Base-by-base conservation (phyloP, 2,888 invertebrate species). In the Apodemia mormo region DNA sequence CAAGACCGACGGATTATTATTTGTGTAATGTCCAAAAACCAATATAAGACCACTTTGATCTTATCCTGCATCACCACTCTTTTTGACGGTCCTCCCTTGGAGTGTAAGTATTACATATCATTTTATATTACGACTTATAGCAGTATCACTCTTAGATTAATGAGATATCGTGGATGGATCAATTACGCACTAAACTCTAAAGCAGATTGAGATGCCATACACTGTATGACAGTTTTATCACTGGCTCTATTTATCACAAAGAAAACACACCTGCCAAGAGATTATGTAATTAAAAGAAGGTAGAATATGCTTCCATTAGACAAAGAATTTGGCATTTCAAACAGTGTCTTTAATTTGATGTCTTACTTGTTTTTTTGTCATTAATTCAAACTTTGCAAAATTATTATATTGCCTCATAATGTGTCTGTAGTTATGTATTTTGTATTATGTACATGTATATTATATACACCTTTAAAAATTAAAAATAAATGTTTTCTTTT, bases 101-200 rank as follows among this genome's bases (percentile, higher is more conserved):
- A 22, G 22, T 22, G 22, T 12, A 30, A 58, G 29, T 29, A 30
- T 58, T 58, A 30, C 56, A 58, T 30, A 58, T 58, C 29, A 56
- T 29, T 29, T 4, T 58, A 58, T 58, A 12, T 49, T 14, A 58
- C 29, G 33, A 58, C 58, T 58, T 58, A 75, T 80, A 82, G 76
- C 82, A 82, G 83, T 75, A 76, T 72, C 75, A 78, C 77, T 76
- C 76, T 77, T 76, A 79, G 56, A 49, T 72, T 77, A 78, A 77
- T 78, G 76, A 79, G 84, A 82, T 81, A 85, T 82, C 79, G 81
- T 89, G 91, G 90, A 90, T 89, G 89, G 90, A 90, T 85, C 86
- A 82, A 86, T 88, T 89, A 85, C 84, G 80, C 76, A 75, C 78
- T 79, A 78, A 33, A 64, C 7, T 64, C 80, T 78, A 82, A 81